Percentiles rank a stretch among this genome's conserved stretches.
Conservation (phyloP, 2,113 vertebrate genomes). For the Mionectes macconnelli region DNA sequence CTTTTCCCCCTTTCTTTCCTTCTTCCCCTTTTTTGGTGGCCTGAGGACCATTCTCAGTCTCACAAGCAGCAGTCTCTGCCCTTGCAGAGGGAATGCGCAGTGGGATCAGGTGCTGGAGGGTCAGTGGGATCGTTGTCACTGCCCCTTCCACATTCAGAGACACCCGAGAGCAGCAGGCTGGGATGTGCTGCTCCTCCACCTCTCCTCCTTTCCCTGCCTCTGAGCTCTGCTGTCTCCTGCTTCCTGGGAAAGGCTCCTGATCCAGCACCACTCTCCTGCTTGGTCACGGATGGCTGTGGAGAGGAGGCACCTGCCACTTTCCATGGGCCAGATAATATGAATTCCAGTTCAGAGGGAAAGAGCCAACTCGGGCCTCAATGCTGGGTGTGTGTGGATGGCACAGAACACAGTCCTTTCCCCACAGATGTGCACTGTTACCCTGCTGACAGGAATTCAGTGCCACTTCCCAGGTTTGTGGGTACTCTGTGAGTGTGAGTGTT, state of each 20-base stretch:
- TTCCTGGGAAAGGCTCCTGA: background rate
- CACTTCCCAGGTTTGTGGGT: background rate
- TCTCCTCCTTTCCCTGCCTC: background rate
- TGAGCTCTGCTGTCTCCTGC: background rate
- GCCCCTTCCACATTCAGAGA: background rate
- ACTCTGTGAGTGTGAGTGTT: background rate
- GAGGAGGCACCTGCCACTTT: background rate
- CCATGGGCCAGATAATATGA: background rate
- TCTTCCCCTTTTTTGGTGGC: no score
- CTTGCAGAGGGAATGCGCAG: no score
- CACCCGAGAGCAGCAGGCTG: rapidly evolving
- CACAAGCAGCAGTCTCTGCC: background rate
- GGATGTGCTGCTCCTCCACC: background rate
- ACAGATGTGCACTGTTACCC: background rate
- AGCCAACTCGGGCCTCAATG: background rate
- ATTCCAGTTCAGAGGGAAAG: background rate
- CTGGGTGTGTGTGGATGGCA: background rate
- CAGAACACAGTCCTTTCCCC: background rate
- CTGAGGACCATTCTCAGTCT: background rate
- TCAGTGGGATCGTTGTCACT: background rate
- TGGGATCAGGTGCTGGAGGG: background rate
- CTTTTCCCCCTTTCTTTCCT: no score
- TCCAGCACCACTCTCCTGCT: background rate
- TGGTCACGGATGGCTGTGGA: background rate
- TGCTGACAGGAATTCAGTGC: background rate